These are phyloP conservation scores for Somateria mollissima DNA, from an alignment of 2,797 vertebrate species.

Conservation along the genomic window DNA sequence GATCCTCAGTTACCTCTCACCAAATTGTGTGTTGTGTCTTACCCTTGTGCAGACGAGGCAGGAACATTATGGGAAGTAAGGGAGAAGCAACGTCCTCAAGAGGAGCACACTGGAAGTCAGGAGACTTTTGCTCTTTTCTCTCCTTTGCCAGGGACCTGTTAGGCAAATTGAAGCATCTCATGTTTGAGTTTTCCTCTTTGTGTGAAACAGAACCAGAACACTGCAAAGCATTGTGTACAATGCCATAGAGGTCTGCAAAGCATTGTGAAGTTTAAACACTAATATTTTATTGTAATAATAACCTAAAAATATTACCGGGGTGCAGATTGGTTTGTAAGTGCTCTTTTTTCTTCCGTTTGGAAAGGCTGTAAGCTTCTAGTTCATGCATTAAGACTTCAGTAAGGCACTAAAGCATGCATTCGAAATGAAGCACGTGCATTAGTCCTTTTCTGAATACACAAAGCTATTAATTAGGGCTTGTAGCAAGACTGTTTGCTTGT, in stretches of 20 bases:
- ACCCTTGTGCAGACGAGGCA: neutral
- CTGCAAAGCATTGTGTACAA: neutral
- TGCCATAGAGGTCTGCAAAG: neutral
- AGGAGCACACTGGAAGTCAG: neutral
- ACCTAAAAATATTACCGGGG: neutral
- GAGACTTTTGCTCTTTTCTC: neutral
- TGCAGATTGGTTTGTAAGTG: neutral
- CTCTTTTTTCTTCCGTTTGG: neutral
- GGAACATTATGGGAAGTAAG: neutral
- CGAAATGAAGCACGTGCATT: conserved; percentile 12
- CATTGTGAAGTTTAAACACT: neutral
- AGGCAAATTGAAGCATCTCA: neutral
- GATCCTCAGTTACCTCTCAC: neutral
- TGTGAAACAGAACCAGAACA: neutral
- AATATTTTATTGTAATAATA: neutral
- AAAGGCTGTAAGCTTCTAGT: conserved; percentile 11
- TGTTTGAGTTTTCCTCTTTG: neutral
- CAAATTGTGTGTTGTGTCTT: neutral
- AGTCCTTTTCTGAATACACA: conserved; percentile 26
- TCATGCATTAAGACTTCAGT: neutral
- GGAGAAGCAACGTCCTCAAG: neutral
- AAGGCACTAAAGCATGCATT: neutral
- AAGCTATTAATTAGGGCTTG: conserved; percentile 38
- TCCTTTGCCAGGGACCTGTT: neutral
- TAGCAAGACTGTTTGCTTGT: neutral